Conservation (phyloP, 2,888 invertebrate genomes). For the Eilema griseolum region DNA sequence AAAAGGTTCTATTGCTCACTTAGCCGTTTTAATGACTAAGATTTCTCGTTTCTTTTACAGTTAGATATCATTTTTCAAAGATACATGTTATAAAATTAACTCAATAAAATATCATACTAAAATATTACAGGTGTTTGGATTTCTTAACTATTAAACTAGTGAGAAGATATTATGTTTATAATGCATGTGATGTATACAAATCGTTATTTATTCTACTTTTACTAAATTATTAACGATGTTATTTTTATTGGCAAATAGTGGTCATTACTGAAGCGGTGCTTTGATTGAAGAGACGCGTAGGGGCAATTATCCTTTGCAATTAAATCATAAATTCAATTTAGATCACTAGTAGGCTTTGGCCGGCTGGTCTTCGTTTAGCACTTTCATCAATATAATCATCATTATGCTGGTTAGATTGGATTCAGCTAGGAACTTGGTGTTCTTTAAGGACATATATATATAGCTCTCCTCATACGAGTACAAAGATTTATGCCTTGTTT, state of each 20-base stretch:
- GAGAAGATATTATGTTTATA: not conserved
- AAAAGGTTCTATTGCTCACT: not conserved
- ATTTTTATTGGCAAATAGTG: slow-evolving; percentile 3
- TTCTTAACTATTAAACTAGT: not conserved
- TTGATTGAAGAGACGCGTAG: slow-evolving; percentile 7
- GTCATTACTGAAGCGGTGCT: not conserved
- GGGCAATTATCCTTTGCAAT: slow-evolving; percentile 7
- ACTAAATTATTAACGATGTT: not conserved
- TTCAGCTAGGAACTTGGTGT: not conserved
- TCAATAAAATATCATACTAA: not conserved
- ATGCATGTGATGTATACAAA: not conserved
- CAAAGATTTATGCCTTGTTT: not conserved
- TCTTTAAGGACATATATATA: not conserved
- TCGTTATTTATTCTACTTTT: not conserved
- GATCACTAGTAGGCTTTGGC: slow-evolving; percentile 6
- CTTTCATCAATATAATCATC: slow-evolving; percentile 2
- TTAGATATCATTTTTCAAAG: not conserved
- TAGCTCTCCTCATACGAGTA: not conserved
- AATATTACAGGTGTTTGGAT: not conserved
- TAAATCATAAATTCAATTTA: slow-evolving; percentile 17
- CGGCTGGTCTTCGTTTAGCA: not conserved
- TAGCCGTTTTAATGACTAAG: not conserved
- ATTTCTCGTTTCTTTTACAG: not conserved
- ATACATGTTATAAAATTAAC: not conserved
- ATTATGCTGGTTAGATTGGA: not conserved